Base-by-base conservation (phyloP, 2,797 vertebrate genomes). In the Myripristis jacobus region DNA sequence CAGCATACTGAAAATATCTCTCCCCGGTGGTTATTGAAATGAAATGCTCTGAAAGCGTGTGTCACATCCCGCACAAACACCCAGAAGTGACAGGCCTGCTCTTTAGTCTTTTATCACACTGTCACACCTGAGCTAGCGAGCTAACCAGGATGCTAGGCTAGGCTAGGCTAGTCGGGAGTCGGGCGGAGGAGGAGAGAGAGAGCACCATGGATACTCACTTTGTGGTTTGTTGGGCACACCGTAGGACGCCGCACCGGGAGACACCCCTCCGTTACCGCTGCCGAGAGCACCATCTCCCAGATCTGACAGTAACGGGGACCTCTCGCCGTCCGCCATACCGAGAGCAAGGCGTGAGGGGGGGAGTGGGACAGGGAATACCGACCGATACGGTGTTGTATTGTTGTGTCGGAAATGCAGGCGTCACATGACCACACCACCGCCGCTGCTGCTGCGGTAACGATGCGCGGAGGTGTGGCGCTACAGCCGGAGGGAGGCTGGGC, bases 241-340 rank as follows among this genome's bases (percentile, higher is more conserved):
- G 66, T 95, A 95, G 1, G 94, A 92, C 77, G 92, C 93, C 4
- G 92, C 91, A 9, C 94, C 91, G 18, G 95, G 95, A 68, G 94
- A 93, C 87, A 95, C 46, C 18, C 92, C 91, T 81, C 94, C 89
- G 66, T 93, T 94, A 38, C 94, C 94, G 79, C 94, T 94, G 76
- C 94, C 92, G 1, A 93, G 89, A 50, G 90, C 94, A 59, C 94
- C 94, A 75, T 96, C 96, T 64, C 95, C 94, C 56, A 95, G 87
- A 66, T 97, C 96, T 16, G 95, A 95, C 43, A 97, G 94, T 68
- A 97, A 86, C 80, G 96, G 96, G 75, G 96, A 97, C 82, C 96
- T 95, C 93, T 97, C 96, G 74, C 96, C 96, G 89, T 97, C 96
- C 89, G 96, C 95, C 94, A 96, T 96, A 87, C 87, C 93, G 91